Conservation (phyloP, 2,113 vertebrate genomes). For the Noctilio leporinus region DNA sequence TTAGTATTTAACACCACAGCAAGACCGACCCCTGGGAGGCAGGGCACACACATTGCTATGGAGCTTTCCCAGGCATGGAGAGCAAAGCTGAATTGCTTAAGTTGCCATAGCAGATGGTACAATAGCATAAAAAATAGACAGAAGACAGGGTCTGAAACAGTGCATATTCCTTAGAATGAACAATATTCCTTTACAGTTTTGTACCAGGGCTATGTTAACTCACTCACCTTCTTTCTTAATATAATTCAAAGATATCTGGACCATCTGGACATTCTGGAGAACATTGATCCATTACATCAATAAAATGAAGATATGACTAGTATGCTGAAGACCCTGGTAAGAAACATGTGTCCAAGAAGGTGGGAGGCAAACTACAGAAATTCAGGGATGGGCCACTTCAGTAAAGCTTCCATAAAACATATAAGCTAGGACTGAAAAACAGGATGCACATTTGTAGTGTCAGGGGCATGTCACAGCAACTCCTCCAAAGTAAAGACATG, state of each 20-base stretch:
- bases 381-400: not conserved
- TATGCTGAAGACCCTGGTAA: not conserved
- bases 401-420: not conserved
- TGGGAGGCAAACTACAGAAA: not conserved
- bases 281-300: not conserved
- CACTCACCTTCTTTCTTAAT: constrained; percentile 61
- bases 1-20: not conserved
- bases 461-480: not conserved
- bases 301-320: not conserved
- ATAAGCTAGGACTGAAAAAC: not conserved
- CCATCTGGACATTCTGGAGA: constrained; percentile 50
- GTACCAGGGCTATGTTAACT: constrained; percentile 37
- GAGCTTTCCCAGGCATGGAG: not conserved
- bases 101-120: constrained; percentile 24
- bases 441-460: not conserved
- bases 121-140: not conserved
- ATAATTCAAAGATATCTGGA: constrained; percentile 45
- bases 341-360: not conserved
- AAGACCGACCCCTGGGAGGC: not conserved
- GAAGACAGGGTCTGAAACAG: constrained; percentile 29
- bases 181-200: constrained; percentile 53
- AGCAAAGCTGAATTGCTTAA: not conserved
- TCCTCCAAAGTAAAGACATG: not conserved
- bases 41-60: not conserved
- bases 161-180: constrained; percentile 54